Conservation (phyloP, 2,888 invertebrate species). For the Muschampia plurimacula region DNA sequence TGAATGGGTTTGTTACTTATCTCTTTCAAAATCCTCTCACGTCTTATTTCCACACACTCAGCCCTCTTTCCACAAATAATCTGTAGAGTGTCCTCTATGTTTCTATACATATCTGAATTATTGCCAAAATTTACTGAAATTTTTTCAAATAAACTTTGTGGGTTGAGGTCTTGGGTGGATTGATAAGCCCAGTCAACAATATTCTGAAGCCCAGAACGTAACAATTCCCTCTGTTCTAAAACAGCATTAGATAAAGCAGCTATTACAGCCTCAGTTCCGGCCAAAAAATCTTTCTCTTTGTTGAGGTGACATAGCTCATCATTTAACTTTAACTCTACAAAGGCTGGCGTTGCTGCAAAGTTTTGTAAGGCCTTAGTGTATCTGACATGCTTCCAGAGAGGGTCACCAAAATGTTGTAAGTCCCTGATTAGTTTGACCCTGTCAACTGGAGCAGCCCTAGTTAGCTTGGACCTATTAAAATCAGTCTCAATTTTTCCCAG, state of each 20-base stretch:
- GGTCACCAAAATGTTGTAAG: not conserved
- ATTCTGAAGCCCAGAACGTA: not conserved
- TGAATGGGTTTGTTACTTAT: not conserved
- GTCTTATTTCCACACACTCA: not conserved
- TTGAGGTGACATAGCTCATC: not conserved
- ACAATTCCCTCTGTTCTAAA: not conserved
- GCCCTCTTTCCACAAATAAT: slow-evolving; percentile 1
- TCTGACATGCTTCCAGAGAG: not conserved
- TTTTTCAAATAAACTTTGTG: not conserved
- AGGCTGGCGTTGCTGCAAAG: not conserved
- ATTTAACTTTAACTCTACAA: not conserved
- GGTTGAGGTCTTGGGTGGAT: not conserved
- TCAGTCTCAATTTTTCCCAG: not conserved
- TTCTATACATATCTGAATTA: not conserved
- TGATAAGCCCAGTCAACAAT: not conserved
- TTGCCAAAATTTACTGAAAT: not conserved
- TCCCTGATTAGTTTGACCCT: not conserved
- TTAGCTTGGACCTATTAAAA: not conserved
- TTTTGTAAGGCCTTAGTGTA: not conserved
- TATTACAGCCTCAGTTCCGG: not conserved
- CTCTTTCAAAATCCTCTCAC: not conserved
- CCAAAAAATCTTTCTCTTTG: not conserved
- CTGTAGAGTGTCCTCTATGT: not conserved
- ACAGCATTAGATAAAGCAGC: not conserved
- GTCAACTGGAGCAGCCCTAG: not conserved